Percentiles rank a stretch among this genome's conserved stretches.
Evolutionary conservation across 2,888 invertebrate species (phyloP).

Genomic region (Ophioninae sp.): DNA sequence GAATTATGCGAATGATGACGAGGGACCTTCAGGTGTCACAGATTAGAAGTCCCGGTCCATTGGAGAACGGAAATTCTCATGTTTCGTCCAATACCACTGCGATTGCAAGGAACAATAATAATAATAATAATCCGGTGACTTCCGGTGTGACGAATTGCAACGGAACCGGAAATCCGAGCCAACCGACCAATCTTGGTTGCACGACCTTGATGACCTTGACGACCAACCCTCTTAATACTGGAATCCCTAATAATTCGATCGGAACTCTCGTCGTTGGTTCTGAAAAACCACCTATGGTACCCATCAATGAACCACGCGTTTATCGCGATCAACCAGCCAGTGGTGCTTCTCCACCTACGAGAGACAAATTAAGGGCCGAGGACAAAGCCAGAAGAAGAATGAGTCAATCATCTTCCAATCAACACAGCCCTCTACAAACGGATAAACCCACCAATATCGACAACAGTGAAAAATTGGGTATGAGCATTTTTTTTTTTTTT

Average conservation of each 20-base stretch:
- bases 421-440: slow-evolving; percentile 35
- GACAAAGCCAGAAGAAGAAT: slow-evolving; percentile 85
- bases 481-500: too few species aligned
- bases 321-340: slow-evolving; percentile 88
- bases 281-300: slow-evolving; percentile 76
- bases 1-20: slow-evolving; percentile 64
- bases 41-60: slow-evolving; percentile 64
- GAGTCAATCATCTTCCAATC: slow-evolving; percentile 63
- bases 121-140: slow-evolving; percentile 36
- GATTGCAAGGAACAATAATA: slow-evolving; percentile 28
- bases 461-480: slow-evolving; percentile 76
- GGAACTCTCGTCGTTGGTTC: slow-evolving; percentile 57
- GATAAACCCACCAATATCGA: slow-evolving; percentile 61
- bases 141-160: neutral
- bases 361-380: slow-evolving; percentile 89
- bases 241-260: slow-evolving; percentile 41
- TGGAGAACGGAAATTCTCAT: slow-evolving; percentile 71
- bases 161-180: slow-evolving; percentile 62
- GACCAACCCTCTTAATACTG: slow-evolving; percentile 40
- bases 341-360: slow-evolving; percentile 90
- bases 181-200: neutral
- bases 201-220: slow-evolving; percentile 20
- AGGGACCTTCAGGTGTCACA: slow-evolving; percentile 65
- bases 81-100: slow-evolving; percentile 60
- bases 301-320: slow-evolving; percentile 75